Evolutionary conservation across 2,797 vertebrate genomes (phyloP).

Genomic region (Pseudopleuronectes americanus): DNA sequence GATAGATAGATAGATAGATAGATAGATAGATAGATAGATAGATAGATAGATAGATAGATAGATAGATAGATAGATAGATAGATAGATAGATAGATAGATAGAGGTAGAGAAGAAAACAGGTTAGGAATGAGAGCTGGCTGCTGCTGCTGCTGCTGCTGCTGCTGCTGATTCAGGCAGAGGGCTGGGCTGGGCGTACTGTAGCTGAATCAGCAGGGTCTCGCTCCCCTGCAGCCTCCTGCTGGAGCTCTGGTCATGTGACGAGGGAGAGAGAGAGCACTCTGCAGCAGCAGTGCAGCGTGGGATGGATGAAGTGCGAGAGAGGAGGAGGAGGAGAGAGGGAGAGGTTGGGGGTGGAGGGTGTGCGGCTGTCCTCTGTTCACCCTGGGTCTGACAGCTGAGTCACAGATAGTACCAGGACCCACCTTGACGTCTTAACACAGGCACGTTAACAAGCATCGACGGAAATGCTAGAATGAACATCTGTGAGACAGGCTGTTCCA

Average conservation of each 20-base stretch:
- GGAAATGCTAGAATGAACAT: slow-evolving; percentile 41
- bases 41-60: neutral
- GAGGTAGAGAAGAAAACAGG: slow-evolving; percentile 13
- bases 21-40: no score
- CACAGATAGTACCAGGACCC: slow-evolving; percentile 60
- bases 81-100: no score
- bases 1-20: no score
- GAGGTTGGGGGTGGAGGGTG: slow-evolving; percentile 14
- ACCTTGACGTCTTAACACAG: slow-evolving; percentile 33
- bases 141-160: slow-evolving; percentile 72
- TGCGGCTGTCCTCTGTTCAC: slow-evolving; percentile 69
- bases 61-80: no score
- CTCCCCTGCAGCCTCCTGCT: slow-evolving; percentile 81
- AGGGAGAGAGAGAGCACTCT: slow-evolving; percentile 73
- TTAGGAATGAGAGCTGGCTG: slow-evolving; percentile 50
- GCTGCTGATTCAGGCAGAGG: slow-evolving; percentile 81
- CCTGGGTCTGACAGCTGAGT: slow-evolving; percentile 69
- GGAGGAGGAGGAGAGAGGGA: slow-evolving; percentile 11
- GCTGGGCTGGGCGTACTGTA: slow-evolving; percentile 67
- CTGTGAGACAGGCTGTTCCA: slow-evolving; percentile 57
- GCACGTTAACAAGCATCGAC: slow-evolving; percentile 40
- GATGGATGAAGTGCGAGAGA: slow-evolving; percentile 60
- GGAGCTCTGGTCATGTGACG: slow-evolving; percentile 79
- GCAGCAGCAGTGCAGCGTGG: slow-evolving; percentile 81
- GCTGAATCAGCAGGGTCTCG: slow-evolving; percentile 84